A percentile compares a stretch with the other conserved stretches of the same genome.
Evolutionary conservation across 2,113 vertebrate genomes (phyloP).

Genomic region (Ptychochromis oligacanthus): DNA sequence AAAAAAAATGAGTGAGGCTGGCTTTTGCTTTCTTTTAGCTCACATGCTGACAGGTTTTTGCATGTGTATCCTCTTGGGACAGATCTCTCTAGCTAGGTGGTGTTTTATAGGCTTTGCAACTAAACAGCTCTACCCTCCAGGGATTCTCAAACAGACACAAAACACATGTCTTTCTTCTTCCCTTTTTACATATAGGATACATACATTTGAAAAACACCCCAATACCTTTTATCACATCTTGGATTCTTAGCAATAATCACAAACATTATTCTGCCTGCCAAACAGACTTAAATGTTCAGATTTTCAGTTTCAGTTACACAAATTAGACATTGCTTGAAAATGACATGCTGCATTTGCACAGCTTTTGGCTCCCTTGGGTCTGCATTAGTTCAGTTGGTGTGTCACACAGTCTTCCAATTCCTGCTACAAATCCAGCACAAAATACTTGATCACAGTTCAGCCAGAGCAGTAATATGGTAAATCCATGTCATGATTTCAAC

Average conservation of each 20-base stretch:
- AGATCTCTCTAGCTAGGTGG: constrained; percentile 61
- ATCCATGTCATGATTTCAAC: background rate
- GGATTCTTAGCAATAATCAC: background rate
- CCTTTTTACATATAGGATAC: constrained; percentile 22
- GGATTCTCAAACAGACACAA: constrained; percentile 71
- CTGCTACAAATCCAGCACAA: constrained; percentile 28
- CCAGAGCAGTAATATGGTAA: constrained; percentile 9
- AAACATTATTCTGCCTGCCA: constrained; percentile 16
- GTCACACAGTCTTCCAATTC: constrained; percentile 7
- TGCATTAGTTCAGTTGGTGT: constrained; percentile 17
- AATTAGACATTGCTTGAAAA: constrained; percentile 15
- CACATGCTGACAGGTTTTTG: constrained; percentile 71
- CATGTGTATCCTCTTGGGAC: constrained; percentile 70
- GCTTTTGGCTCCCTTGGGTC: constrained; percentile 15
- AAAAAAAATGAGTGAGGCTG: constrained; percentile 24
- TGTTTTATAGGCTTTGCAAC: constrained; percentile 77
- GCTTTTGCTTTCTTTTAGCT: constrained; percentile 44
- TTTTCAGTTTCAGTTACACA: background rate
- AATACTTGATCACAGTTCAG: constrained; percentile 42
- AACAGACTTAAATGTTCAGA: constrained; percentile 27
- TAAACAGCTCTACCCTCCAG: constrained; percentile 57
- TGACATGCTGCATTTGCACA: constrained; percentile 12
- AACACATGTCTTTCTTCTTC: constrained; percentile 66
- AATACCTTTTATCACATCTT: constrained; percentile 7
- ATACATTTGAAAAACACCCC: constrained; percentile 32